Evolutionary conservation across 2,113 vertebrate genomes (phyloP).

Genomic region (Melierax canorus): DNA sequence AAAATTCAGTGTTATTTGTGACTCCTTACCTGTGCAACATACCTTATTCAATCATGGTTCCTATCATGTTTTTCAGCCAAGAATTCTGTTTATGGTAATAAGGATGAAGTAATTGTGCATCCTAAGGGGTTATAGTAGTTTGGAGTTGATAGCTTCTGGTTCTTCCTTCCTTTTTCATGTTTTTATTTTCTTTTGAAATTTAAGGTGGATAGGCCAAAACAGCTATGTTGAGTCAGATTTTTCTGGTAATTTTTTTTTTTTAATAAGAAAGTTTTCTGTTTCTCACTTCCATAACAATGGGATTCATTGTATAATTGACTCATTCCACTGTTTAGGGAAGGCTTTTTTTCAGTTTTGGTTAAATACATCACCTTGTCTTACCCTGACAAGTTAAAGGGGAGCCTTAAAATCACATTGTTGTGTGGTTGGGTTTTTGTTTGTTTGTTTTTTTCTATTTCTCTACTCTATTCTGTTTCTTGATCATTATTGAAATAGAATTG

Average conservation of each 20-base stretch:
- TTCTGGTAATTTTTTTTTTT: not conserved
- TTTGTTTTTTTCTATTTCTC: fast-evolving
- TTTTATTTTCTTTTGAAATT: not conserved
- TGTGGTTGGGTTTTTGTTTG: not conserved
- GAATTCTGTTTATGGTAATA: not conserved
- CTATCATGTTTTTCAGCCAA: not conserved
- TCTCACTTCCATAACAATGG: not conserved
- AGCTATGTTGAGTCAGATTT: not conserved
- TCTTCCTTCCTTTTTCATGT: not conserved
- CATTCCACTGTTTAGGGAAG: not conserved
- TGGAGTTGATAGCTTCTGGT: not conserved
- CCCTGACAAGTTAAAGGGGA: not conserved
- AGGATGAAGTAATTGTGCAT: not conserved
- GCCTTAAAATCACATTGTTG: not conserved
- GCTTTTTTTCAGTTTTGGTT: not conserved
- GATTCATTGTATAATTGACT: not conserved
- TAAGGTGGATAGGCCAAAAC: not conserved
- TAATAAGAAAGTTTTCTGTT: not conserved
- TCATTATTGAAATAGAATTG: not conserved
- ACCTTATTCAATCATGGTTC: not conserved
- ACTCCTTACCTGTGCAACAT: not conserved
- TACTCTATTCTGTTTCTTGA: not conserved
- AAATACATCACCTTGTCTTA: not conserved
- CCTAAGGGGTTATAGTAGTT: not conserved
- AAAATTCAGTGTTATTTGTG: conserved; percentile 32